A percentile compares a stretch with the other conserved stretches of the same genome.
phyloP scores from a whole-genome alignment of 2,113 vertebrate species.

The Pelobates fuscus region DNA sequence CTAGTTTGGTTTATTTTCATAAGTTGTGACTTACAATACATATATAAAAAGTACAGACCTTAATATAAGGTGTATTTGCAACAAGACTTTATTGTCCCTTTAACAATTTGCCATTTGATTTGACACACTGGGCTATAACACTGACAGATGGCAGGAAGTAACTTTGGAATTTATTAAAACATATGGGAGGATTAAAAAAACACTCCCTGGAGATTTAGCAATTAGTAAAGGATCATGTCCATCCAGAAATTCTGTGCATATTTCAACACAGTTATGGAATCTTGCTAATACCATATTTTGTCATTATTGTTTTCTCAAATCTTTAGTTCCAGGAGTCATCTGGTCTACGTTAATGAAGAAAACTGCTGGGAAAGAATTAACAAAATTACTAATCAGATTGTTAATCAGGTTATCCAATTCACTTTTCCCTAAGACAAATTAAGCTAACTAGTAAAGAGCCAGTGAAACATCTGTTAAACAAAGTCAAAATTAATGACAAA shows the following conservation, averaged over 20 bases:
- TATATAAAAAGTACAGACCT: no score
- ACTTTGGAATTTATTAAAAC: neutral
- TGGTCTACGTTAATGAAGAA: constrained; percentile 7
- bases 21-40: no score
- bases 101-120: neutral
- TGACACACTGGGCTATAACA: neutral
- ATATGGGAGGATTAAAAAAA: neutral
- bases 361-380: constrained; percentile 29
- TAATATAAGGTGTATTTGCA: no score
- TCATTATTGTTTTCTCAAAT: neutral
- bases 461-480: constrained; percentile 55
- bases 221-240: neutral
- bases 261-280: no score
- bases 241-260: neutral
- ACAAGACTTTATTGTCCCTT: no score
- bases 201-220: neutral
- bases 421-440: constrained; percentile 57
- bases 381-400: constrained; percentile 36
- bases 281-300: neutral
- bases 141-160: neutral
- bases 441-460: constrained; percentile 48
- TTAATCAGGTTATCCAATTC: constrained; percentile 31
- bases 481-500: constrained; percentile 59
- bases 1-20: no score
- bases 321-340: neutral